Percentiles rank a stretch among this genome's conserved stretches.
phyloP scores from a whole-genome alignment of 2,888 invertebrate species.

The Acanthococcus lagerstroemiae region DNA sequence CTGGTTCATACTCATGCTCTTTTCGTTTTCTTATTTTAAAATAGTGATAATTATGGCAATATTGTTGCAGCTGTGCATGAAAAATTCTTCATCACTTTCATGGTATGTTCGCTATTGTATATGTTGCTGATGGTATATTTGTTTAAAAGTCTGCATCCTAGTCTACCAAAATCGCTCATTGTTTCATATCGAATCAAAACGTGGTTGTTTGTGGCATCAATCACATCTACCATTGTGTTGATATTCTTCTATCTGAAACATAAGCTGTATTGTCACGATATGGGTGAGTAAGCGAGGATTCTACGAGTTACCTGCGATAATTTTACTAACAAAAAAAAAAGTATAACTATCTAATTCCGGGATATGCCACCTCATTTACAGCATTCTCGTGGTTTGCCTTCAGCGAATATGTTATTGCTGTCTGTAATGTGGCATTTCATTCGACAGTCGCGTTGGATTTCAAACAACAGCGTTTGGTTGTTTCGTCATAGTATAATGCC shows the following conservation, averaged over 20 bases:
- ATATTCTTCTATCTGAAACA: neutral
- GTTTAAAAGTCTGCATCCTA: neutral
- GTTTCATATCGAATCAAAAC: neutral
- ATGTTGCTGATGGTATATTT: neutral
- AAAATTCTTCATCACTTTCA: neutral
- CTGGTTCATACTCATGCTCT: no score
- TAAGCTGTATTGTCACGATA: neutral
- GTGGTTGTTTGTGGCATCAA: neutral
- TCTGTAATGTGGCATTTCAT: neutral
- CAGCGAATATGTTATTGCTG: neutral
- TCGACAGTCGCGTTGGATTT: neutral
- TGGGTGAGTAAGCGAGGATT: neutral
- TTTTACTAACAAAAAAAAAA: neutral
- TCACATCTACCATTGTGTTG: neutral
- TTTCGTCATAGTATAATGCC: no score
- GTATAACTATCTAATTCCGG: neutral
- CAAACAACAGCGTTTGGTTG: no score
- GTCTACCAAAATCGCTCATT: neutral
- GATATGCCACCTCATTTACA: neutral
- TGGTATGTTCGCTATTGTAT: neutral
- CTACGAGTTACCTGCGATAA: no score
- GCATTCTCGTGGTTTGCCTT: neutral
- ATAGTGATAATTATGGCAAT: no score
- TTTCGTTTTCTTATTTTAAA: no score
- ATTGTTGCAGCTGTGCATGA: neutral